Evolutionary conservation across 2,797 vertebrate species (phyloP).

Genomic region (Orientallactaga sibirica): DNA sequence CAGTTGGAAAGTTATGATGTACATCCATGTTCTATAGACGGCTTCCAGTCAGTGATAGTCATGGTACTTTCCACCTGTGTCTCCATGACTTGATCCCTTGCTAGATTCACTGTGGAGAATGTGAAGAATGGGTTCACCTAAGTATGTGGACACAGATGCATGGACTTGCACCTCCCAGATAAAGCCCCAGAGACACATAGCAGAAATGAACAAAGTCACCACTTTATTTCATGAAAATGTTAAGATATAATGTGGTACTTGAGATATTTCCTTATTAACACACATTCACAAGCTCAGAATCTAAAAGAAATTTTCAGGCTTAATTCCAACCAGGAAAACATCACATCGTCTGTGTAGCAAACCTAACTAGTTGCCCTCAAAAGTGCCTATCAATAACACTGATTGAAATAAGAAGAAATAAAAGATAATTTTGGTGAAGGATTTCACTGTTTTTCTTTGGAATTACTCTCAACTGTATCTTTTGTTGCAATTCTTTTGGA

Average conservation of each 20-base stretch:
- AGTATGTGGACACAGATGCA: neutral
- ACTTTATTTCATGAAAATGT: neutral
- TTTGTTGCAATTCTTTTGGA: too few relatives aligned
- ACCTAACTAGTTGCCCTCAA: neutral
- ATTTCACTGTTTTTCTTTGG: too few relatives aligned
- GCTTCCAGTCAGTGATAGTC: too few relatives aligned
- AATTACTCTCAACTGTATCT: too few relatives aligned
- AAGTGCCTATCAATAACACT: neutral
- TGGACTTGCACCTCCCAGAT: neutral
- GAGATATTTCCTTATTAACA: neutral
- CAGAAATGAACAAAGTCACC: neutral
- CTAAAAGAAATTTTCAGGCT: neutral
- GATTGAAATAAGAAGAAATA: neutral
- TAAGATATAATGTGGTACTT: neutral
- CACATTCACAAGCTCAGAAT: neutral
- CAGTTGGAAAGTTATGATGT: too few relatives aligned
- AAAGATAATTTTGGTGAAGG: too few relatives aligned
- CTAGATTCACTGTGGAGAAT: neutral
- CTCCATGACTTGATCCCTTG: too few relatives aligned
- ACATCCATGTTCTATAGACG: too few relatives aligned
- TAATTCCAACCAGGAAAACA: conserved; percentile 8
- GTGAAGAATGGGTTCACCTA: neutral
- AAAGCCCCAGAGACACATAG: neutral
- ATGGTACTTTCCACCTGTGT: too few relatives aligned
- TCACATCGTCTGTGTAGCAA: neutral